phyloP scores from a whole-genome alignment of 92 coral and sea anemone species.

The Porites cylindrica region DNA sequence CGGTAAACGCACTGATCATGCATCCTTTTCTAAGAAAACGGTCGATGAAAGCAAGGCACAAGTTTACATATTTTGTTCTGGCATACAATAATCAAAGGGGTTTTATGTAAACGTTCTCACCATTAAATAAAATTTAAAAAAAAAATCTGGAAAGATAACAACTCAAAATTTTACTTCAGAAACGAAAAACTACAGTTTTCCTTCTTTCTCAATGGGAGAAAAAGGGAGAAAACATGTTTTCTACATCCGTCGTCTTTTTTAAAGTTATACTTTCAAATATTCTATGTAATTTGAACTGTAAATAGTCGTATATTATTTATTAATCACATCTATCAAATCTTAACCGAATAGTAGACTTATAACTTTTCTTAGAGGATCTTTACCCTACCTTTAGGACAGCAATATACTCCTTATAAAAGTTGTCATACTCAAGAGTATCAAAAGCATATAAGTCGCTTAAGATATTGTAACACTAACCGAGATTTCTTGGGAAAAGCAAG shows the following conservation, averaged over 20 bases:
- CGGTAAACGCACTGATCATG: too few species aligned
- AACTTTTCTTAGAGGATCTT: not conserved
- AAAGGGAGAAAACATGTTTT: not conserved
- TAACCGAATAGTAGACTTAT: too few species aligned
- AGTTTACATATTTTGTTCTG: not conserved
- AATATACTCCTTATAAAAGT: not conserved
- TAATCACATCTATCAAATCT: constrained; percentile 22
- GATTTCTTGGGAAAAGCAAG: not conserved
- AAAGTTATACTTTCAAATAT: constrained; percentile 19
- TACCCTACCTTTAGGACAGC: not conserved
- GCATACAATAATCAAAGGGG: not conserved
- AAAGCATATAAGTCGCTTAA: not conserved
- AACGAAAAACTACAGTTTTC: not conserved
- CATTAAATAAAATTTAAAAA: not conserved
- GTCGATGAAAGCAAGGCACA: not conserved
- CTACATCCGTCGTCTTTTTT: not conserved
- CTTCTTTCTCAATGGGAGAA: not conserved
- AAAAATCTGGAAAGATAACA: not conserved
- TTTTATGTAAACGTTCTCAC: not conserved
- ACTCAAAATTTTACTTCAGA: not conserved
- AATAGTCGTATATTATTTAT: constrained; percentile 48
- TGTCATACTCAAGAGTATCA: not conserved
- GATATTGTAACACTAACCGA: not conserved
- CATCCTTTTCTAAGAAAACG: not conserved
- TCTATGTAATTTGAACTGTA: constrained; percentile 39